phyloP scores from a whole-genome alignment of 2,797 vertebrate species.

The Pipistrellus pygmaeus region DNA sequence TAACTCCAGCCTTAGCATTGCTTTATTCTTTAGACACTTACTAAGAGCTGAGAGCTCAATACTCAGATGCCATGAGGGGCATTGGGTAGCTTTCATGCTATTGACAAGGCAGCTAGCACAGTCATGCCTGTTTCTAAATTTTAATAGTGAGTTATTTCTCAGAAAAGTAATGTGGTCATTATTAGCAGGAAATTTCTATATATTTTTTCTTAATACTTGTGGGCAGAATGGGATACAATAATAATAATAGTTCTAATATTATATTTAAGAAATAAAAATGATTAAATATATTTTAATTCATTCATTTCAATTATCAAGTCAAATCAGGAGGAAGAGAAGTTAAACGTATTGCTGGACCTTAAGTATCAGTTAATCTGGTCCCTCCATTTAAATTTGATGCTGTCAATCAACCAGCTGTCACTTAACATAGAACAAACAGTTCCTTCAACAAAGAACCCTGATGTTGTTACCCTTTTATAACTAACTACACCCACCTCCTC shows the following conservation, averaged over 20 bases:
- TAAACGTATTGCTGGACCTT: not conserved
- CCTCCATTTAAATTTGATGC: not conserved
- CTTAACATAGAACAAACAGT: not conserved
- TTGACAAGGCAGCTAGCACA: not conserved
- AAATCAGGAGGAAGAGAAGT: not conserved
- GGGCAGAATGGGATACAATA: not conserved
- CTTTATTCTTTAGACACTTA: slow-evolving; percentile 65
- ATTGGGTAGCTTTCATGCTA: not conserved
- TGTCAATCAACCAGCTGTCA: not conserved
- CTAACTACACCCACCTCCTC: not conserved
- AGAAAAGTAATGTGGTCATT: not conserved
- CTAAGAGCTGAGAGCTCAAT: not conserved
- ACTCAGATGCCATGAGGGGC: not conserved
- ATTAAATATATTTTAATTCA: not conserved
- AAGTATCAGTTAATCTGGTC: slow-evolving; percentile 19
- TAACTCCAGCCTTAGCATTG: not conserved
- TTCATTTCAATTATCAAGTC: slow-evolving; percentile 9
- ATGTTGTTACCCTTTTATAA: not conserved
- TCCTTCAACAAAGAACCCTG: not conserved
- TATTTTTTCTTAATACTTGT: slow-evolving; percentile 11
- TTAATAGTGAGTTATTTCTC: slow-evolving; percentile 13
- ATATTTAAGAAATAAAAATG: not conserved
- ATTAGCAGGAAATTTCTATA: not conserved
- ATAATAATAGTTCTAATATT: slow-evolving; percentile 13
- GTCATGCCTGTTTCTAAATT: not conserved